Evolutionary conservation across 1,140 invertebrate species (phyloP).

Genomic region (Lutraria rhynchaena): DNA sequence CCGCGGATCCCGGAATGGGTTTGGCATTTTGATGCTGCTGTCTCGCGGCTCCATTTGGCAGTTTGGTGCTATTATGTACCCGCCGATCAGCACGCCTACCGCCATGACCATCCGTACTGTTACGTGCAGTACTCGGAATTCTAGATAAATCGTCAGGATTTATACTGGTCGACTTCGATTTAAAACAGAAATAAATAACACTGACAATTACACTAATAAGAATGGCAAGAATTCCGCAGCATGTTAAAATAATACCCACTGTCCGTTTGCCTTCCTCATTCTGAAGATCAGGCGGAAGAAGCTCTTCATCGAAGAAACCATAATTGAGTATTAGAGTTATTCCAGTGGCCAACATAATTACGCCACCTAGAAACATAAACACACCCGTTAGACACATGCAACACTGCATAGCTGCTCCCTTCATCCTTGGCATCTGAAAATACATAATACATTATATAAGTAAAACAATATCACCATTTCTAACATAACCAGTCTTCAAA

Average conservation of each 20-base stretch:
- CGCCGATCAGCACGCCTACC: conserved; percentile 12
- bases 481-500: too few species aligned
- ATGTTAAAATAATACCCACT: conserved; percentile 58
- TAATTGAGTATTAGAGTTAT: conserved; percentile 62
- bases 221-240: conserved; percentile 39
- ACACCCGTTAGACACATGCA: conserved; percentile 56
- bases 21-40: neutral
- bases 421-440: conserved; percentile 62
- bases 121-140: conserved; percentile 28
- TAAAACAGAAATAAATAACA: conserved; percentile 49
- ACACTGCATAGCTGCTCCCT: conserved; percentile 50
- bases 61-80: neutral
- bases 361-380: conserved; percentile 55
- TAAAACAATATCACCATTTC: too few species aligned
- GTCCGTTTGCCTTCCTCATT: conserved; percentile 56
- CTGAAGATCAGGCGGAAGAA: conserved; percentile 59
- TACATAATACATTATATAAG: too few species aligned
- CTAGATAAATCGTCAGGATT: conserved; percentile 41
- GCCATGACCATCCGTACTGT: conserved; percentile 9
- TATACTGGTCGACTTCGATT: conserved; percentile 26
- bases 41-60: conserved; percentile 21
- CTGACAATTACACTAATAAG: conserved; percentile 52
- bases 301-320: conserved; percentile 41
- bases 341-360: conserved; percentile 56
- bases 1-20: conserved; percentile 37